Base-by-base conservation (phyloP, 1,140 invertebrate genomes). In the Macrosteles quadrilineatus region DNA sequence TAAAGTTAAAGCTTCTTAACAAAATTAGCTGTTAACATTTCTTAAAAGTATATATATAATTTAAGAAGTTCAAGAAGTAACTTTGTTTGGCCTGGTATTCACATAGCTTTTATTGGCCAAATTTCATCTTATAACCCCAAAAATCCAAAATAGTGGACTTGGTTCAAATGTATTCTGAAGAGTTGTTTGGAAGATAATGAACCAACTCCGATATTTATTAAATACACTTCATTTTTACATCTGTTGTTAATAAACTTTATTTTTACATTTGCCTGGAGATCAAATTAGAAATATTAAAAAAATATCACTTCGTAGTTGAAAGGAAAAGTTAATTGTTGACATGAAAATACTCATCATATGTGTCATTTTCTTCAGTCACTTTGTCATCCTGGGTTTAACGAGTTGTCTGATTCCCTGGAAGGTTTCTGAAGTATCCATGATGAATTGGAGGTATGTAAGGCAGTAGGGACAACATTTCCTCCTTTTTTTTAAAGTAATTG, bases 1-100 rank as follows among this genome's bases (percentile, higher is more conserved):
- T 55, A 55, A 55, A 55, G 50, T 55, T 55, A 55, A 55, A 55
- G 23, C 50, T n/a, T 23, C 50, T 11, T 55, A 55, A 23, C 23
- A 55, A 55, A 55, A 11, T 11, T 55, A 6, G 19, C 6, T 55
- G 14, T 55, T 55, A 12, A 11, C 6, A n/a, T 6, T n/a, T n/a
- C n/a, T n/a, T n/a, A n/a, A n/a, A n/a, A n/a, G n/a, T n/a, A n/a
- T n/a, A n/a, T n/a, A n/a, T 55, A 6, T 12, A 55, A n/a, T 55
- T 55, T 55, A 6, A 55, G 14, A 55, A 55, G 23, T 55, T 55
- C 9, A 14, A n/a, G 23, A 11, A n/a, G 50, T 23, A n/a, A 55
- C 14, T 55, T n/a, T 11, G 21, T 12, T 19, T 12, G 9, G 9
- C 21, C 19, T 55, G 19, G 11, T 11, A 6, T 55, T 55, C 14